Evolutionary conservation across 2,888 invertebrate genomes (phyloP), one percentile per base, ranked within the genome.

Genomic region (Lathronympha strigana): DNA sequence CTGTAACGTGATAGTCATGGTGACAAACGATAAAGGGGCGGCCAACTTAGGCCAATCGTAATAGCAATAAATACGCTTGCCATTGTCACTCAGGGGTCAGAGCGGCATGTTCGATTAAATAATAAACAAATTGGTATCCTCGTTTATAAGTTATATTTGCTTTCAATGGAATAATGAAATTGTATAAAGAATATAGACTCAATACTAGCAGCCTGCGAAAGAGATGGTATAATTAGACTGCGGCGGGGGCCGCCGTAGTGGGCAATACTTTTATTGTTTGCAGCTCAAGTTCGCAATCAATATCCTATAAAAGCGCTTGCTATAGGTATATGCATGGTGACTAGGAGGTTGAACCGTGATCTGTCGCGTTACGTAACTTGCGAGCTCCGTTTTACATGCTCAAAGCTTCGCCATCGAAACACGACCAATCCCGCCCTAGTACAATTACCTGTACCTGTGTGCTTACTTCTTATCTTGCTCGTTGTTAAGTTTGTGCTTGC

Each of bases 311-410:
- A 38, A 25, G 28, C n/a, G 33, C 21, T 36, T 28, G 8, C n/a
- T 49, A 13, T 38, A 25, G 2, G 19, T 47, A 33, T 15, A 47
- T 31, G 33, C 36, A 47, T 23, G 31, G 33, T 47, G 33, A 21
- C 36, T 47, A 33, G 23, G 36, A 49, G 38, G 49, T 38, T 21
- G 23, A 64, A 66, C 71, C 76, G 75, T 76, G 78, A 78, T 80
- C 71, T 70, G 67, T 67, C 69, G 69, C 66, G 69, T 84, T 83
- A 78, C 79, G 80, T 78, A 84, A 84, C 74, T 69, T 61, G 71
- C 72, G 43, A 75, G 73, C 77, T 78, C 72, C 72, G 45, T 17
- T 49, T 50, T 25, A 53, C 51, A 61, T 47, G 53, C 33, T 53
- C 40, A 19, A 4, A 45, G 51, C 43, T 40, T 47, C 33, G 33